Evolutionary conservation across 2,888 invertebrate species (phyloP).

Genomic region (Actias luna): DNA sequence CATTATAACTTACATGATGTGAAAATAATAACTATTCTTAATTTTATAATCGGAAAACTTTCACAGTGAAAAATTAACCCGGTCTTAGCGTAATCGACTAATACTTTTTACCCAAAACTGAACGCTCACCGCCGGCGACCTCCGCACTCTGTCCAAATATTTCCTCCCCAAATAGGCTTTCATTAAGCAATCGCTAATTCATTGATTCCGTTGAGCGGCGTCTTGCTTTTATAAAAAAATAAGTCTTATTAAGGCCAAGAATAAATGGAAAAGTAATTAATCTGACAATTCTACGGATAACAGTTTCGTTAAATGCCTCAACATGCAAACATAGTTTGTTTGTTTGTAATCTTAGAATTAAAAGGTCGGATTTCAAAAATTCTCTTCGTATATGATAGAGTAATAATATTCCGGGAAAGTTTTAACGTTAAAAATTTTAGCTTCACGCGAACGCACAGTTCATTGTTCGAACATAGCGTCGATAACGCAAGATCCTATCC

Average conservation of each 20-base stretch:
- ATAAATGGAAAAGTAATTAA: not conserved
- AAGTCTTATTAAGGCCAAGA: constrained; percentile 4
- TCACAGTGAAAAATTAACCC: not conserved
- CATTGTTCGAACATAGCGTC: too few relatives aligned
- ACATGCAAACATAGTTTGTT: too few relatives aligned
- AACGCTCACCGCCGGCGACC: constrained; percentile 24
- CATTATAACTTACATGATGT: too few relatives aligned
- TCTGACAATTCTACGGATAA: too few relatives aligned
- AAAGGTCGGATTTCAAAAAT: too few relatives aligned
- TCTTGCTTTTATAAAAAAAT: not conserved
- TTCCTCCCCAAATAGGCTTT: constrained; percentile 28
- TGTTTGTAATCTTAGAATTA: too few relatives aligned
- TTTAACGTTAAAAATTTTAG: too few relatives aligned
- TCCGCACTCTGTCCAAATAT: constrained; percentile 39
- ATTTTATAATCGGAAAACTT: not conserved
- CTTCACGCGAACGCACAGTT: too few relatives aligned
- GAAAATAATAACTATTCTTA: not conserved
- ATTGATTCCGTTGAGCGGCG: constrained; percentile 2
- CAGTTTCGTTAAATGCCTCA: too few relatives aligned
- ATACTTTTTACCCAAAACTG: not conserved
- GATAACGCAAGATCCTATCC: too few relatives aligned
- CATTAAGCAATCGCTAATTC: constrained; percentile 26
- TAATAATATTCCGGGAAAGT: too few relatives aligned
- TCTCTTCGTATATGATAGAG: too few relatives aligned
- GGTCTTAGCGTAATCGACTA: not conserved